These are phyloP conservation scores for Scotopteryx bipunctaria DNA, from an alignment of 2,888 invertebrate species.

Conservation along the genomic window DNA sequence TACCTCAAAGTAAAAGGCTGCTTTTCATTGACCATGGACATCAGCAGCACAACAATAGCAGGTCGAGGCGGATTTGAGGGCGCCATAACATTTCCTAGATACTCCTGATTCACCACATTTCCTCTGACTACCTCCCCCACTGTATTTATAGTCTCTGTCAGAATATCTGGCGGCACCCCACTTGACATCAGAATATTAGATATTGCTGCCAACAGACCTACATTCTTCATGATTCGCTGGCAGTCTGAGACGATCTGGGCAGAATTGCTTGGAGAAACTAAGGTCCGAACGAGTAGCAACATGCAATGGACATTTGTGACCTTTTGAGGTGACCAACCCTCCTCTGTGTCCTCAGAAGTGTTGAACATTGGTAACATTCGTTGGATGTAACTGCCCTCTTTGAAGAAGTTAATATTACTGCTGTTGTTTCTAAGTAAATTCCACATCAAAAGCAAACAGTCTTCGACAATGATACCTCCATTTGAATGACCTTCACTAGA, in stretches of 20 bases:
- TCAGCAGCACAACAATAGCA: constrained; percentile 95
- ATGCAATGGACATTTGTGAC: constrained; percentile 97
- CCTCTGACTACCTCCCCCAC: constrained; percentile 97
- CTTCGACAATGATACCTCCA: constrained; percentile 99
- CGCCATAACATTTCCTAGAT: constrained; percentile 94
- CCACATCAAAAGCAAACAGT: constrained; percentile 95
- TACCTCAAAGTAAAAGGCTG: constrained; percentile 90
- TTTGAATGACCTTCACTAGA: constrained; percentile 95
- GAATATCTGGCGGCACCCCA: constrained; percentile 97
- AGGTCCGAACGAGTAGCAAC: constrained; percentile 93
- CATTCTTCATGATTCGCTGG: constrained; percentile 94
- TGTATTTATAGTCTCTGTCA: constrained; percentile 97
- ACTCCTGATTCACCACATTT: constrained; percentile 94
- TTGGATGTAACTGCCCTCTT: constrained; percentile 98
- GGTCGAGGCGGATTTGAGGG: constrained; percentile 97
- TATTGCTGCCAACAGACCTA: constrained; percentile 85
- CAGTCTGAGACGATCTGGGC: constrained; percentile 91
- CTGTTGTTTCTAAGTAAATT: constrained; percentile 97
- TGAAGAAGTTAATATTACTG: constrained; percentile 99
- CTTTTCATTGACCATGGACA: constrained; percentile 99
- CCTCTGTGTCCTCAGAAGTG: constrained; percentile 87
- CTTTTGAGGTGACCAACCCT: constrained; percentile 97
- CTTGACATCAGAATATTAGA: constrained; percentile 97
- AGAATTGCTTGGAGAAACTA: constrained; percentile 97
- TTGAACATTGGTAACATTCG: constrained; percentile 94